Base-by-base conservation (phyloP, 2,113 vertebrate genomes). In the Mastomys coucha region DNA sequence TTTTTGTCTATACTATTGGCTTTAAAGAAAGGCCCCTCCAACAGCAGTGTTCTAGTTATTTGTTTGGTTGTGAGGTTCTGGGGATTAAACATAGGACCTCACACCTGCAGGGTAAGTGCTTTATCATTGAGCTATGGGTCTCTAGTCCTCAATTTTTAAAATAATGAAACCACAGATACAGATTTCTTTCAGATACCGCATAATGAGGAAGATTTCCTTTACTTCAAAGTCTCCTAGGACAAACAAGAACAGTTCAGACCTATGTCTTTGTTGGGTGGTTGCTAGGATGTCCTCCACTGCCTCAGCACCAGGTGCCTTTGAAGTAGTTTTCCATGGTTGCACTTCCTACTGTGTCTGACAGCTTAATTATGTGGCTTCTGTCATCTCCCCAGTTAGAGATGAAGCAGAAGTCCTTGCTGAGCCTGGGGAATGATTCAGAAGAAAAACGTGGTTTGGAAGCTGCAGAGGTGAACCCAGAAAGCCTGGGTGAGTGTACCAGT, bases 351-450 rank as follows among this genome's bases (percentile, higher is more conserved):
- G 88, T 97, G 39, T 92, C n/a, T 91, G 82, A 31, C 11, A 45
- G 14, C 12, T 49, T 98, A 98, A 94, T 97, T 0, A 93, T 82
- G 89, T 96, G 89, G 42, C 20, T 96, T 95, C 93, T 97, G 93
- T 98, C 97, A 85, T 98, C 87, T 97, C 97, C 97, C 0, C 98
- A 99, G 99, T 97, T 99, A 99, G 99, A 99, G 98, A 99, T 99
- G 99, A 99, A 99, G 95, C 99, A 99, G 98, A 99, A 99, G 96
- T 99, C 99, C 93, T 97, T 99, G 20, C 98, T 99, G 97, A 97
- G 98, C 89, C 97, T 98, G 73, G 98, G 98, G 0, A 99, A 96
- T 2, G 99, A 99, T 65, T 97, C 98, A 26, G 99, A 99, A 63
- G 99, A 98, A 70, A 98, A 98, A 56, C 97, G 53, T 7, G 91